Evolutionary conservation across 2,888 invertebrate species (phyloP).

Genomic region (Frankliniella intonsa): DNA sequence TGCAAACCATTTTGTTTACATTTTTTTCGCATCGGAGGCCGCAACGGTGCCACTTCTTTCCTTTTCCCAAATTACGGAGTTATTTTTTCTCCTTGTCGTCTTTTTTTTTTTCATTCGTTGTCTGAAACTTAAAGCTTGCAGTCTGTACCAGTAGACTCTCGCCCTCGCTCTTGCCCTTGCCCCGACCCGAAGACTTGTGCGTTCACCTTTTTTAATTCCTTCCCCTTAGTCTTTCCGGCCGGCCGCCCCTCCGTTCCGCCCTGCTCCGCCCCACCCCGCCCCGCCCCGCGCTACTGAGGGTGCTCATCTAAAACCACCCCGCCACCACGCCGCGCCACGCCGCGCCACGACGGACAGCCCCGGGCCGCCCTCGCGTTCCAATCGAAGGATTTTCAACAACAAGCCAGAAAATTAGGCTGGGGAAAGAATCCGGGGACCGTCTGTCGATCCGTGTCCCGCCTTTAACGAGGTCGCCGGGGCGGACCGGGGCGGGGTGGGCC

Average conservation of each 20-base stretch:
- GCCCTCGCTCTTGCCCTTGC: neutral
- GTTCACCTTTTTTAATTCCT: constrained; percentile 13
- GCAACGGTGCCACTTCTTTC: neutral
- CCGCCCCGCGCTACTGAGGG: neutral
- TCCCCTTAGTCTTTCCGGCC: neutral
- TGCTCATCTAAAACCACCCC: constrained; percentile 13
- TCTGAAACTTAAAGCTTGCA: too few species aligned
- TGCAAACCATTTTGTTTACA: too few species aligned
- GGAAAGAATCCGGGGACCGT: constrained; percentile 22
- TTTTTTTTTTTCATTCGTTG: neutral
- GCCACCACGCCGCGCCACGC: neutral
- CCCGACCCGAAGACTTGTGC: neutral
- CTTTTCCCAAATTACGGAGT: neutral
- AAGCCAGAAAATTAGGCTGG: constrained; percentile 17
- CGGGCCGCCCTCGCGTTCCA: neutral
- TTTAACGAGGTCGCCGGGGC: constrained; percentile 2
- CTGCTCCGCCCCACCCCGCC: neutral
- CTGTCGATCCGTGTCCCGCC: constrained; percentile 4
- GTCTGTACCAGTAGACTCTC: too few species aligned
- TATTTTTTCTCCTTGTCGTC: neutral
- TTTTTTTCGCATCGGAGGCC: too few species aligned
- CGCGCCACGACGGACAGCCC: neutral
- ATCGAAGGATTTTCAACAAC: constrained; percentile 26
- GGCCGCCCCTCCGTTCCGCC: neutral
- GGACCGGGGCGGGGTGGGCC: neutral